Base-by-base conservation (phyloP, 2,888 invertebrate species). In the Plagodis pulveraria region DNA sequence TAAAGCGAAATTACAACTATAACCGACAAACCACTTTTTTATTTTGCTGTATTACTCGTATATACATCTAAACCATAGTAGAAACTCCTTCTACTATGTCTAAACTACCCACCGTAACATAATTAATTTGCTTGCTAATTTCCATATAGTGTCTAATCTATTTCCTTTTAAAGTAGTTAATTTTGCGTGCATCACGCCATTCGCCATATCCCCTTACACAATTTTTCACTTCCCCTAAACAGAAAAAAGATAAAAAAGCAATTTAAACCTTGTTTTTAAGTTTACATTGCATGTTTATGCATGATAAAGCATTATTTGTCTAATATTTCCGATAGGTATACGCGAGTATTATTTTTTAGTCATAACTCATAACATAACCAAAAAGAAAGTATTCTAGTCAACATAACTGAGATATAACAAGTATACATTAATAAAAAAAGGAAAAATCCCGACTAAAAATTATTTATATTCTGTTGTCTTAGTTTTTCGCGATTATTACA, bases 101-200 rank as follows among this genome's bases (percentile, higher is more conserved):
- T 22, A 22, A 22, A 22, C 22, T 22, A 22, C 22, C 22, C 22
- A 22, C 22, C 22, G 22, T 1, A 2, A 22, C 22, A 22, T 22
- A 4, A 22, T 2, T 22, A 22, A 36, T 36, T 8, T 8, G 36
- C 10, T 8, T 40, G 10, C 10, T 10, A 10, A 10, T 40, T 40
- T 12, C 12, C 4, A 6, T 42, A 42, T 42, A 6, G 10, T 12
- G 38, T 38, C 9, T 34, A 9, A 22, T 11, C 6, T 0, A 4
- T 51, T 36, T 51, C 35, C 9, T 47, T 10, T 38, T 0, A 49
- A 49, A 41, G 5, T 32, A 7, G 9, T 41, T 22, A 49, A 10
- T 48, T 45, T 47, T 55, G 67, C 67, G 65, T 67, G 65, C 12
- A 57, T 56, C 69, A 69, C 65, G 69, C 63, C 50, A 57, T 65